Percentiles rank a stretch among this genome's conserved stretches.
Conservation (phyloP, 2,797 vertebrate genomes). For the Galagoides demidoff region DNA sequence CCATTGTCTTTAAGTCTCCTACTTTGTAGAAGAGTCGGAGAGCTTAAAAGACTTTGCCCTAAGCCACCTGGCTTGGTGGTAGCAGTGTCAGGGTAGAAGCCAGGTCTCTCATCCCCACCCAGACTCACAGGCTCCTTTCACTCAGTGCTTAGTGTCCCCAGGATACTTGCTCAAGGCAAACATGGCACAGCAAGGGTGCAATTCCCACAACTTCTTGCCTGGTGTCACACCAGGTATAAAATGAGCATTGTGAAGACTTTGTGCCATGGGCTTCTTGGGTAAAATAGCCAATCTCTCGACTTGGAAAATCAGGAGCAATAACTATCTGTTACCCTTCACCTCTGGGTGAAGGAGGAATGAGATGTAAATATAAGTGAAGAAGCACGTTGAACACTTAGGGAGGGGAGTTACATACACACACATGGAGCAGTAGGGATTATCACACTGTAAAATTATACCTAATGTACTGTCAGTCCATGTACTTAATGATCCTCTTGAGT, state of each 20-base stretch:
- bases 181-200: neutral
- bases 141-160: neutral
- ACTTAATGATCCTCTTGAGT: neutral
- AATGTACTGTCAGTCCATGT: neutral
- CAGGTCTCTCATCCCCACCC: neutral
- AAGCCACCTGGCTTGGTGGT: neutral
- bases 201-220: neutral
- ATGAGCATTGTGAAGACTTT: neutral
- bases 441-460: neutral
- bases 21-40: neutral
- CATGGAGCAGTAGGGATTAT: neutral
- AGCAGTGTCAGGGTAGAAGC: neutral
- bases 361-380: neutral
- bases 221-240: neutral
- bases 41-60: neutral
- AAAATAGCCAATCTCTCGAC: neutral
- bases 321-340: no score
- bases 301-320: neutral
- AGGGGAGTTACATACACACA: neutral
- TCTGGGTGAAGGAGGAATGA: neutral
- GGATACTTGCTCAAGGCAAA: rapidly evolving
- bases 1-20: neutral
- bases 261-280: neutral
- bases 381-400: neutral
- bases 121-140: no score